Percentiles rank a stretch among this genome's conserved stretches.
These are phyloP conservation scores for Pandemis cinnamomeana DNA, from an alignment of 2,888 invertebrate species.

Conservation along the genomic window DNA sequence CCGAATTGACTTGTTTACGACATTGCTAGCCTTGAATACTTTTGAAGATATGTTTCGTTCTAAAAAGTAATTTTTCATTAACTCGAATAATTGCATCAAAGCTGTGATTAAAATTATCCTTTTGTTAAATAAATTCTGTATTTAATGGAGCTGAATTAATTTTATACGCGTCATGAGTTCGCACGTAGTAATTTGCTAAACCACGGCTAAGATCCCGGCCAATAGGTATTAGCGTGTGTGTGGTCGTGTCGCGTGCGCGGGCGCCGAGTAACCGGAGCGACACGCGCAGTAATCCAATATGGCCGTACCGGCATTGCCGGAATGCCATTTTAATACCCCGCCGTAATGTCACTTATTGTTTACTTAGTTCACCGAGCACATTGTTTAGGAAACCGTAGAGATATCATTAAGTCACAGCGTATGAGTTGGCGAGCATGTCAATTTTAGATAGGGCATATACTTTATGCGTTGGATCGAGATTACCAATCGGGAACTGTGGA, in stretches of 20 bases:
- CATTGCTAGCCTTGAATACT: too few relatives aligned
- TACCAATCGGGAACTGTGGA: too few relatives aligned
- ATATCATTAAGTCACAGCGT: constrained; percentile 5
- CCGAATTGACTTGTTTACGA: too few relatives aligned
- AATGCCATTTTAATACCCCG: constrained; percentile 81
- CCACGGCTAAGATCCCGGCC: constrained; percentile 39
- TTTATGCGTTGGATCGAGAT: neutral
- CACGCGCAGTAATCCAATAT: constrained; percentile 83
- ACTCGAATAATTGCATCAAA: too few relatives aligned
- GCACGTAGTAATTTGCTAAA: constrained; percentile 36
- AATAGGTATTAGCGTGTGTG: constrained; percentile 70
- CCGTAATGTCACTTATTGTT: constrained; percentile 81
- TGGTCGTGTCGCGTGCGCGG: constrained; percentile 80
- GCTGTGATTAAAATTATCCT: too few relatives aligned
- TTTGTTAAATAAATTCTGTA: neutral
- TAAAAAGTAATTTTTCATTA: too few relatives aligned
- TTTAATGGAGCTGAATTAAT: constrained; percentile 19
- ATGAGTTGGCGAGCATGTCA: neutral
- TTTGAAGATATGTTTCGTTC: too few relatives aligned
- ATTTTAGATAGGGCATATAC: neutral
- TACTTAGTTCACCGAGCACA: constrained; percentile 71
- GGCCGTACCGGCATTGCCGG: constrained; percentile 79
- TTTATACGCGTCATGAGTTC: constrained; percentile 29
- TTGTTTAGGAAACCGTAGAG: constrained; percentile 63
- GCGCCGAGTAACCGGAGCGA: constrained; percentile 79